phyloP scores from a whole-genome alignment of 2,888 invertebrate genomes.

The Octonoba sinensis region DNA sequence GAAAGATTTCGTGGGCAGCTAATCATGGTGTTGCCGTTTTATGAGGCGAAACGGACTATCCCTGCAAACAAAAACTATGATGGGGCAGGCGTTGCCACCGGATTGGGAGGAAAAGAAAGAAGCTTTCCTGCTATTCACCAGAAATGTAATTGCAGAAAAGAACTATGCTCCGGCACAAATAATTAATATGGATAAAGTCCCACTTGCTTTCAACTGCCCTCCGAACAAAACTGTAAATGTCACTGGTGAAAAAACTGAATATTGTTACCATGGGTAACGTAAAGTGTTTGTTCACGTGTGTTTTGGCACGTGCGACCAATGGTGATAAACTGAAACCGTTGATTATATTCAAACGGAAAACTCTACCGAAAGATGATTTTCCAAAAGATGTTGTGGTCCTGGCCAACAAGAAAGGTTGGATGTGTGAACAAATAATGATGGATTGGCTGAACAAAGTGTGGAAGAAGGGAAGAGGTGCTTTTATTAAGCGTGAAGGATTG shows the following conservation, averaged over 20 bases:
- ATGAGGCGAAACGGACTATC: too few species aligned
- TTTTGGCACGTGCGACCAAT: slow-evolving; percentile 7
- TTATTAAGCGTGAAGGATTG: neutral
- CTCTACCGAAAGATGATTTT: neutral
- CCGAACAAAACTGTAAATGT: neutral
- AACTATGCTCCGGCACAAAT: neutral
- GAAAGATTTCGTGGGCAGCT: too few species aligned
- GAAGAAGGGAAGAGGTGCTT: neutral
- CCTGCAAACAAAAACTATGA: neutral
- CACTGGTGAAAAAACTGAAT: too few species aligned
- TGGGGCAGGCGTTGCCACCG: neutral
- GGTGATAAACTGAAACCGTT: slow-evolving; percentile 7
- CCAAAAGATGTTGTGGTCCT: neutral
- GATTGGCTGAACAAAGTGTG: too few species aligned
- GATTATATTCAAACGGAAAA: slow-evolving; percentile 7
- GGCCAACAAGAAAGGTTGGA: too few species aligned
- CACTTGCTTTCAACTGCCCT: neutral
- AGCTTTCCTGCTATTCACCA: neutral
- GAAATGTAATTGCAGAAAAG: neutral
- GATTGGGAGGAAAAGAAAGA: slow-evolving; percentile 2
- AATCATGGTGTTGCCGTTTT: too few species aligned
- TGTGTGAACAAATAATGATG: too few species aligned
- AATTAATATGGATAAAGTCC: slow-evolving; percentile 1
- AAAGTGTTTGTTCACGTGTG: too few species aligned
- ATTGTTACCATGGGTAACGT: too few species aligned